Evolutionary conservation across 1,140 invertebrate species (phyloP), one percentile per base, ranked within the genome.

Genomic region (Caenorhabditis inopinata): DNA sequence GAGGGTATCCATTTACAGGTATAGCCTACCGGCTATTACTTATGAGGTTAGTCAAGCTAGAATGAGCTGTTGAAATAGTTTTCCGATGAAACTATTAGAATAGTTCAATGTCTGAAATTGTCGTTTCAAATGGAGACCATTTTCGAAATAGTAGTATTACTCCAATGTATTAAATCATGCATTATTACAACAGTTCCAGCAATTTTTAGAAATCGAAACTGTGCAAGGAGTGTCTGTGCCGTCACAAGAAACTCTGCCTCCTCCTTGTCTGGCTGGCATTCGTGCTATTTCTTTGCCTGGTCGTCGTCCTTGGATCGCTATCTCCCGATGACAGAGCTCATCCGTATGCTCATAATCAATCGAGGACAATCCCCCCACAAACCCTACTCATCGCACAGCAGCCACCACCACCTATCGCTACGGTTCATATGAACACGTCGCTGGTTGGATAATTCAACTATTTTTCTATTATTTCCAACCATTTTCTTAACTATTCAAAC

Each of bases 1-100:
- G 18, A 78, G 84, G 48, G 73, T 85, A 1, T 83, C 82, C 14
- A 82, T 86, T 29, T 86, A 86, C 45, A 81, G 84, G 32, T 84
- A 83, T 74, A 78, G 78, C 45, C 14, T 79, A 14, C 78, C 78
- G 23, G 78, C 78, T 9, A 58, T 79, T 32, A 79, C 78, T 47
- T 75, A 74, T 51, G 48, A 79, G 47, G 45, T 68, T 12, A 48
- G 32, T 29, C n/a, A n/a, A n/a, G n/a, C n/a, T n/a, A n/a, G n/a
- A n/a, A n/a, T n/a, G n/a, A n/a, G n/a, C n/a, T n/a, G n/a, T n/a
- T n/a, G n/a, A n/a, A n/a, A n/a, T n/a, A n/a, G n/a, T n/a, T n/a
- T n/a, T n/a, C n/a, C n/a, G n/a, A n/a, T n/a, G n/a, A n/a, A n/a
- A n/a, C n/a, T n/a, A n/a, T n/a, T n/a, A n/a, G n/a, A n/a, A n/a